Evolutionary conservation across 2,888 invertebrate species (phyloP).

Genomic region (Nephrotoma appendiculata): DNA sequence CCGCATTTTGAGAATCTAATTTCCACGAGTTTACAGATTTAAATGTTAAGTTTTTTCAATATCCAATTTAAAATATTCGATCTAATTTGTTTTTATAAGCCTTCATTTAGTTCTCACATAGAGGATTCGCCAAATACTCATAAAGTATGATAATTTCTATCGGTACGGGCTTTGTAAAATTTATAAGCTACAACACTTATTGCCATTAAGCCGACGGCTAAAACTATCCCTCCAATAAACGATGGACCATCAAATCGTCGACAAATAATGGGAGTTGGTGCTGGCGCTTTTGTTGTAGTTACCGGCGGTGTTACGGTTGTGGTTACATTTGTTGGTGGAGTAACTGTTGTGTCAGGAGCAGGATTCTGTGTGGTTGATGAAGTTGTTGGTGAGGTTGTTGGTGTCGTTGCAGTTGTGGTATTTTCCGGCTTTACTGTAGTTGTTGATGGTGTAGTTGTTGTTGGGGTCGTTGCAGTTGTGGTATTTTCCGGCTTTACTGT

Average conservation of each 20-base stretch:
- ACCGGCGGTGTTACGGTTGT: conserved; percentile 10
- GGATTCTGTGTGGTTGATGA: not conserved
- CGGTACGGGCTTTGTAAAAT: conserved; percentile 74
- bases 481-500: not conserved
- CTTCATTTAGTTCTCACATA: conserved; percentile 1
- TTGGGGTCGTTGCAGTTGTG: not conserved
- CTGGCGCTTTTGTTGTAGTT: conserved; percentile 18
- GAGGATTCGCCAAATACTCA: conserved; percentile 35
- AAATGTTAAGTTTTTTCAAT: not conserved
- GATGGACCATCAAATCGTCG: conserved; percentile 58
- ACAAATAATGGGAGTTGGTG: conserved; percentile 22
- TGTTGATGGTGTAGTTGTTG: not conserved
- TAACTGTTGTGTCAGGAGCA: not conserved
- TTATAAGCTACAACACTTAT: conserved; percentile 73
- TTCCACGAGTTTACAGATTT: not conserved
- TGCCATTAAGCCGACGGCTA: conserved; percentile 62
- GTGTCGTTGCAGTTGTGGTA: not conserved
- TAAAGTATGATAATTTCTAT: conserved; percentile 77
- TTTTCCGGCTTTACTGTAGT: not conserved
- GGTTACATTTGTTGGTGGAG: not conserved
- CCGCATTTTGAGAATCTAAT: not conserved
- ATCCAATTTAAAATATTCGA: not conserved
- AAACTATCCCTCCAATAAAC: conserved; percentile 73
- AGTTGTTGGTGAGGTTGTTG: conserved; percentile 3
- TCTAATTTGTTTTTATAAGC: not conserved